Base-by-base conservation (phyloP, 2,797 vertebrate species). In the Pterois miles region DNA sequence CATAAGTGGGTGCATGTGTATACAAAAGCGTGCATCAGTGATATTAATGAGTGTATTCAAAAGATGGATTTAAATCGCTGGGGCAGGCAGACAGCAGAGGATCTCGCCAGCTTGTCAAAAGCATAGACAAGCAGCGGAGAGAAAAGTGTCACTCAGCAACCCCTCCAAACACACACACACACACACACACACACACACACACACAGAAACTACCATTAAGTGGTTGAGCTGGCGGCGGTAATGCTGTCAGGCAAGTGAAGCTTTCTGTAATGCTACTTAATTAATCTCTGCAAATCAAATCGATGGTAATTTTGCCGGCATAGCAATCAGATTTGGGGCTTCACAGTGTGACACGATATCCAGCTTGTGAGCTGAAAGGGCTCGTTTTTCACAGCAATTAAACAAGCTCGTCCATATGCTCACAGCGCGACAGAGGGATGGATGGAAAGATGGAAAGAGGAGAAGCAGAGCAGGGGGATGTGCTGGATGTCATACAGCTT, bases 231-330 rank as follows among this genome's bases (percentile, higher is more conserved):
- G 36, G 58, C 54, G 69, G 86, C 78, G 72, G 69, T 85, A 71
- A 80, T 65, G 84, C 89, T 84, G 80, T 87, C 83, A 87, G 87
- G 86, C 84, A 74, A 84, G 67, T 70, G 82, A 86, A 75, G 69
- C 52, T 76, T 88, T 90, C 71, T 78, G 74, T 85, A 87, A 90
- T 88, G 86, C 87, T 85, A 84, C 90, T 92, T 93, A 95, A 94
- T 95, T 94, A 93, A 94, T 93, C 91, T 89, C 84, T 53, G 72
- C 89, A 91, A 93, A 94, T 95, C 91, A 89, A 94, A 93, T 93
- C 74, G 77, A 88, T 88, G 87, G 87, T 87, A 83, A 91, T 93
- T 92, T 91, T 84, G 71, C 82, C 74, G n/a, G 23, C 81, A 57
- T 66, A 40, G 87, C 86, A 89, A 89, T 91, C 83, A n/a, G 74